Percentiles rank a stretch among this genome's conserved stretches.
phyloP scores from a whole-genome alignment of 2,113 vertebrate species.

The Barnardius zonarius region DNA sequence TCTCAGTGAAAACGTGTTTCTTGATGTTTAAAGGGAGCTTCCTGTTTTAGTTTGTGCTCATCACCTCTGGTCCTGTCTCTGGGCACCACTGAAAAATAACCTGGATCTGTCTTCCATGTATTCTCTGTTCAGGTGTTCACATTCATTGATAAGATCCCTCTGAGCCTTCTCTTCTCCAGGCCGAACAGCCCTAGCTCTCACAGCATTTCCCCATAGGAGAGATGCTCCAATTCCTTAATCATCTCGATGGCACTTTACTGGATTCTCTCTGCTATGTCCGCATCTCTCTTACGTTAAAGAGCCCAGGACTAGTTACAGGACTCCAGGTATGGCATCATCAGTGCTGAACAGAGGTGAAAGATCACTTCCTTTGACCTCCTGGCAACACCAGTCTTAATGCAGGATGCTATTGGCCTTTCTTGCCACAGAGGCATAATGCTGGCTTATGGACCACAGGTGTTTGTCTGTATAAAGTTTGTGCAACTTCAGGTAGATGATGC shows the following conservation, averaged over 20 bases:
- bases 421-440: neutral
- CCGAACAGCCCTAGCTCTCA: neutral
- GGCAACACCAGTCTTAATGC: neutral
- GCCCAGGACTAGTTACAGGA: neutral
- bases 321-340: neutral
- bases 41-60: neutral
- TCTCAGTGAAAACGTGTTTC: neutral
- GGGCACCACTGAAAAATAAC: neutral
- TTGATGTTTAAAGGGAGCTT: neutral
- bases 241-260: neutral
- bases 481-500: neutral
- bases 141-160: neutral
- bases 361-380: neutral
- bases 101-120: neutral
- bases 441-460: neutral
- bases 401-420: neutral
- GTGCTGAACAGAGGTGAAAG: neutral
- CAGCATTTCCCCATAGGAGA: neutral
- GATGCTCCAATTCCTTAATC: neutral
- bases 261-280: accelerated
- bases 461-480: neutral
- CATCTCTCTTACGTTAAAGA: neutral
- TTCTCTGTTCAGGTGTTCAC: neutral
- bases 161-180: neutral
- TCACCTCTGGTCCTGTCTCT: neutral